These are phyloP conservation scores for Drosophila punjabiensis DNA, from an alignment of 1,140 invertebrate genomes.

Conservation along the genomic window DNA sequence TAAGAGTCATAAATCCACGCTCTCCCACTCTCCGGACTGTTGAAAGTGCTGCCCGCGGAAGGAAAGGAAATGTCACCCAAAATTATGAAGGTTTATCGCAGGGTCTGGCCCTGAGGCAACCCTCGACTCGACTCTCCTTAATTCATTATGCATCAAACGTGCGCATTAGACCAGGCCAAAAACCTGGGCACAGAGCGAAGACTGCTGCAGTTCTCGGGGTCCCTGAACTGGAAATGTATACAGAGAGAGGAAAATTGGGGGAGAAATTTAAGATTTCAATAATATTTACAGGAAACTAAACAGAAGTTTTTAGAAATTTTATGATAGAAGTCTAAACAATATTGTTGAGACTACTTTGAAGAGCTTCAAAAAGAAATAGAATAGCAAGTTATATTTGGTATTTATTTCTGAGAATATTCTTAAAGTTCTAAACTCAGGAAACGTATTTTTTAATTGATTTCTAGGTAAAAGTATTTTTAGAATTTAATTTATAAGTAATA, in stretches of 20 bases:
- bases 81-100: constrained; percentile 78
- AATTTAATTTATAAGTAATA: too few species aligned
- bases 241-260: constrained; percentile 33
- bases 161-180: constrained; percentile 65
- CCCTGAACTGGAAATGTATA: constrained; percentile 31
- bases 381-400: too few species aligned
- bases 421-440: too few species aligned
- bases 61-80: constrained; percentile 82
- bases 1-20: constrained; percentile 75
- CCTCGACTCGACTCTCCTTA: constrained; percentile 19
- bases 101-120: constrained; percentile 16
- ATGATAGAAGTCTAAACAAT: too few species aligned
- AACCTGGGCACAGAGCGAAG: constrained; percentile 32
- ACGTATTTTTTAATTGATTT: too few species aligned
- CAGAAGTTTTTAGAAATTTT: neutral
- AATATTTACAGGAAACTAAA: neutral
- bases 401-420: too few species aligned
- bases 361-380: too few species aligned
- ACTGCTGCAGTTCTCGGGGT: constrained; percentile 21
- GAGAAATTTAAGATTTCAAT: neutral
- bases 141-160: constrained; percentile 78
- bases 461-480: too few species aligned
- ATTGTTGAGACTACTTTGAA: too few species aligned
- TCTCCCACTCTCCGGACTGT: constrained; percentile 6
- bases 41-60: constrained; percentile 47